These are phyloP conservation scores for Aphis craccivora DNA, from an alignment of 1,140 invertebrate genomes.

Conservation along the genomic window DNA sequence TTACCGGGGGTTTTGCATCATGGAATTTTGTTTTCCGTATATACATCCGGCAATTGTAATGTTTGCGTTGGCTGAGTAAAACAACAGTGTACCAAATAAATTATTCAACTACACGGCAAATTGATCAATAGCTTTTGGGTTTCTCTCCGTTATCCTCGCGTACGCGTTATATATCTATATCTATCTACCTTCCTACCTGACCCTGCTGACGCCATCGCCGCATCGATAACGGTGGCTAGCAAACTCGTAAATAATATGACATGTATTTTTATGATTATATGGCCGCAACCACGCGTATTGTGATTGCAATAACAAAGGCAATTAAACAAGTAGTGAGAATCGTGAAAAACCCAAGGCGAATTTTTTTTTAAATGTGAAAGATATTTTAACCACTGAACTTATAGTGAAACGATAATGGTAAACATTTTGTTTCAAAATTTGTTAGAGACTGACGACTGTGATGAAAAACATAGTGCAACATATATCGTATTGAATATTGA, in stretches of 20 bases:
- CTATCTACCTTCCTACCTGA: background rate
- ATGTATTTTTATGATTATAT: background rate
- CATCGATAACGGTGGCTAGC: too few species aligned
- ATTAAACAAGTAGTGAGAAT: background rate
- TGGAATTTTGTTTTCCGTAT: constrained; percentile 25
- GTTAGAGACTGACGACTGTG: background rate
- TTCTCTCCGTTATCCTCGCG: background rate
- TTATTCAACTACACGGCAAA: constrained; percentile 47
- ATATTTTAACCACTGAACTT: background rate
- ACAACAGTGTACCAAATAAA: constrained; percentile 42
- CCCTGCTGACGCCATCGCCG: too few species aligned
- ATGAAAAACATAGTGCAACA: background rate
- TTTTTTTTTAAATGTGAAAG: background rate
- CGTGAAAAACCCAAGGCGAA: background rate
- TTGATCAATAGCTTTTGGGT: constrained; percentile 45
- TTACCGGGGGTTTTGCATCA: constrained; percentile 2
- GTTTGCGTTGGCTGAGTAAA: constrained; percentile 30
- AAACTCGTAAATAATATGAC: too few species aligned
- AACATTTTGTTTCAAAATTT: background rate
- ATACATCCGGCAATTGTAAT: constrained; percentile 30
- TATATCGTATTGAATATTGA: background rate
- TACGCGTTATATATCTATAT: background rate
- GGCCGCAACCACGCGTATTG: background rate
- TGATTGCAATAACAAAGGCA: background rate
- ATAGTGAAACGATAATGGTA: background rate